A percentile compares a stretch with the other conserved stretches of the same genome.
phyloP scores from a whole-genome alignment of 2,113 vertebrate species.

The Ceyx melanurus region DNA sequence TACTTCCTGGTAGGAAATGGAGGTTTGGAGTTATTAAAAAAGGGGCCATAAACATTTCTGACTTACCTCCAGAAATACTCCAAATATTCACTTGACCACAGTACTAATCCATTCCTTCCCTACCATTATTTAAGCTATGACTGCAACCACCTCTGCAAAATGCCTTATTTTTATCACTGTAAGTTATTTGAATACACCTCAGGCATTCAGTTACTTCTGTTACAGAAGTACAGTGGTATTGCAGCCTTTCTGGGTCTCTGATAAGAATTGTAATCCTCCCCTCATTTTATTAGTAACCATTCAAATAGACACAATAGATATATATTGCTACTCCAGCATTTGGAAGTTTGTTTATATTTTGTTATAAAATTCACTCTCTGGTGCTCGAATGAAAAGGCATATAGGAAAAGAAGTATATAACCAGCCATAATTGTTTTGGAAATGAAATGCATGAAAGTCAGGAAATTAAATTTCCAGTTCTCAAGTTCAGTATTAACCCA shows the following conservation, averaged over 20 bases:
- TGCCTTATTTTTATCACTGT: background rate
- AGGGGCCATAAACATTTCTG: background rate
- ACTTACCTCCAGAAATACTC: background rate
- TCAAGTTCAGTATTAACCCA: background rate
- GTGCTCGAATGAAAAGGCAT: background rate
- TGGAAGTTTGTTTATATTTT: background rate
- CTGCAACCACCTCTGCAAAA: background rate
- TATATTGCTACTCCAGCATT: background rate
- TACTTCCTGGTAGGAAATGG: background rate
- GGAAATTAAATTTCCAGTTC: conserved; percentile 34
- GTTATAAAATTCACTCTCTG: background rate
- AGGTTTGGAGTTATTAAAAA: background rate
- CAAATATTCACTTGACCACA: background rate
- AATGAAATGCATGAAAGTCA: background rate
- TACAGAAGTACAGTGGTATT: background rate
- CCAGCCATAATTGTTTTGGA: background rate
- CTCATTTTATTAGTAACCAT: background rate
- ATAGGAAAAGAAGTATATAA: background rate
- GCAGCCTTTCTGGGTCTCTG: background rate
- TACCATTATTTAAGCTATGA: background rate
- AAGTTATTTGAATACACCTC: background rate
- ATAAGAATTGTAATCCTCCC: background rate
- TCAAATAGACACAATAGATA: background rate
- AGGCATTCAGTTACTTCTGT: background rate
- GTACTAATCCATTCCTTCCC: background rate